Conservation (phyloP, 2,113 vertebrate genomes). For the Cepphus grylle region DNA sequence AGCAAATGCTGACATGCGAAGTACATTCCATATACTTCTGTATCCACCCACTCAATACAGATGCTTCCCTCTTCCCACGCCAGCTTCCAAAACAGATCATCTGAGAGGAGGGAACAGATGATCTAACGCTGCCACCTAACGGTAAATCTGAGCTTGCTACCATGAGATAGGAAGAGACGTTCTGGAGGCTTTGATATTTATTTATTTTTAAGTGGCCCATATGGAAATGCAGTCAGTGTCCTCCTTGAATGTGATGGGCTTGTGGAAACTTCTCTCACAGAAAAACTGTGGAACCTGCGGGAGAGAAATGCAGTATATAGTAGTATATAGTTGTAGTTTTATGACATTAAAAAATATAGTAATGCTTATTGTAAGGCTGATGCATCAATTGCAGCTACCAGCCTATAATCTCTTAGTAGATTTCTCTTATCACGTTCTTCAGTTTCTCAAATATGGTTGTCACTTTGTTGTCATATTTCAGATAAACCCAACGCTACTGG, state of each 20-base stretch:
- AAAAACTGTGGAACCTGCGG: not conserved
- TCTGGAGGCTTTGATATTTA: not conserved
- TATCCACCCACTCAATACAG: constrained; percentile 40
- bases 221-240: not conserved
- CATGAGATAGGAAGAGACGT: not conserved
- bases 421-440: not conserved
- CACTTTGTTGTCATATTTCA: not conserved
- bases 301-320: not conserved
- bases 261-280: not conserved
- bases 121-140: constrained; percentile 80
- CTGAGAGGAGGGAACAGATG: not conserved
- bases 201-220: not conserved
- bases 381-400: not conserved
- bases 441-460: not conserved
- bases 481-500: not conserved
- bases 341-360: not conserved
- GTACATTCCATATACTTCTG: constrained; percentile 43
- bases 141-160: constrained; percentile 27
- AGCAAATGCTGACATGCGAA: constrained; percentile 43
- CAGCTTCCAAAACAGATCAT: not conserved
- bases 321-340: not conserved
- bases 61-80: constrained; percentile 25
- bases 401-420: not conserved
- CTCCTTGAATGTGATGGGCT: not conserved
- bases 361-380: not conserved